These are phyloP conservation scores for Dinocampus coccinellae DNA, from an alignment of 2,888 invertebrate genomes.

Conservation along the genomic window DNA sequence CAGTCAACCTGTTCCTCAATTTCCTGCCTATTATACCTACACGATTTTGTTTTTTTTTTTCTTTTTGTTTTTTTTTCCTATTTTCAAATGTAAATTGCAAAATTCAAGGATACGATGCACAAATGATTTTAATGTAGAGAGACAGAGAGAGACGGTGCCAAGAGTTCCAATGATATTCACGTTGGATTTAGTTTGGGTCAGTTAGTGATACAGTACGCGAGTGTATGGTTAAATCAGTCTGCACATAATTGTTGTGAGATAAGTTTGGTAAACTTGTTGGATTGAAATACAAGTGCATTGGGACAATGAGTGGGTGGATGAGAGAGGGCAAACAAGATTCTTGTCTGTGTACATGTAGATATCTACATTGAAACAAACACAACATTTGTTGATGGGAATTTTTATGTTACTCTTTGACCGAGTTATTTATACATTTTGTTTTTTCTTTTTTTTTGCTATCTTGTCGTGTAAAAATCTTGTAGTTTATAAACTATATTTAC, in stretches of 20 bases:
- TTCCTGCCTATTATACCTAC: neutral
- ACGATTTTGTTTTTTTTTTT: too few species aligned
- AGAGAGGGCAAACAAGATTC: neutral
- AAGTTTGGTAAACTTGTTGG: conserved; percentile 21
- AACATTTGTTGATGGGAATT: neutral
- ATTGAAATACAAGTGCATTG: conserved; percentile 15
- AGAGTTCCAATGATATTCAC: conserved; percentile 6
- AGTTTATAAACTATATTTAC: too few species aligned
- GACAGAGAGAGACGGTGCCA: too few species aligned
- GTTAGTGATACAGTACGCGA: conserved; percentile 60
- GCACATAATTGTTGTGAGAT: conserved; percentile 7
- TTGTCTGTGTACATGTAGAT: neutral
- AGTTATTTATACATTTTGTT: neutral
- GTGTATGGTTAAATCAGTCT: conserved; percentile 28
- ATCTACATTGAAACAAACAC: neutral
- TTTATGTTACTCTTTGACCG: neutral
- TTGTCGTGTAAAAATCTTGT: neutral
- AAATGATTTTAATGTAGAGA: neutral
- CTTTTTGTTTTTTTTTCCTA: too few species aligned
- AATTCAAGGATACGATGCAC: conserved; percentile 58
- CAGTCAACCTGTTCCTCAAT: neutral
- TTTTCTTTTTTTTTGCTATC: neutral
- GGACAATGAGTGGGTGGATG: conserved; percentile 4
- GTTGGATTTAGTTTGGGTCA: conserved; percentile 53
- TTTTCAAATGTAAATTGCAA: conserved; percentile 58